Conservation (phyloP, 2,888 invertebrate genomes). For the Oithona nana region DNA sequence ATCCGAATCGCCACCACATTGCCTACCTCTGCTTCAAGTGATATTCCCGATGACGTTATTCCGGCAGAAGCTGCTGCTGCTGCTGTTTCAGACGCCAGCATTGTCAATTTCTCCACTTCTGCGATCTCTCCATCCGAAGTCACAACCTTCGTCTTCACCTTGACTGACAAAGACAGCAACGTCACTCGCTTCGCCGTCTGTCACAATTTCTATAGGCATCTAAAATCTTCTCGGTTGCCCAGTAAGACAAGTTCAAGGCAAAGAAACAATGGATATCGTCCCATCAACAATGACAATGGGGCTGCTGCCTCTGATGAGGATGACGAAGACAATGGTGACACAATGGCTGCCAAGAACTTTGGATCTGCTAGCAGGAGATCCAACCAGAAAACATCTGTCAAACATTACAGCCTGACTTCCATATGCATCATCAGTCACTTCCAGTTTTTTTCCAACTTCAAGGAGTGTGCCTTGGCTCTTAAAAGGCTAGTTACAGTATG, state of each 20-base stretch:
- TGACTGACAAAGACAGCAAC: conserved; percentile 96
- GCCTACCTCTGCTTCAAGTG: background rate
- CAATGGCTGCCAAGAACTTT: background rate
- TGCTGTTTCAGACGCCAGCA: background rate
- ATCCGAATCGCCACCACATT: conserved; percentile 56
- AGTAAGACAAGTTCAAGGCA: too few relatives aligned
- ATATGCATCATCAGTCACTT: conserved; percentile 95
- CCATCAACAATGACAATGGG: background rate
- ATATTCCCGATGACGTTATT: background rate
- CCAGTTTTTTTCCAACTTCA: conserved; percentile 95
- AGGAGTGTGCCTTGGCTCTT: conserved; percentile 87
- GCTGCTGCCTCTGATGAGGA: background rate
- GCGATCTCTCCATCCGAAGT: conserved; percentile 43
- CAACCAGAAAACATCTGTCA: conserved; percentile 28
- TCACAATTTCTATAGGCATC: conserved; percentile 92
- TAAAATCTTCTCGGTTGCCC: too few relatives aligned
- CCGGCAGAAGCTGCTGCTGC: background rate
- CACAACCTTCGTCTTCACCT: conserved; percentile 87
- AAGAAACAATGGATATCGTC: background rate
- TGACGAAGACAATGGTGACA: background rate
- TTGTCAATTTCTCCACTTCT: background rate
- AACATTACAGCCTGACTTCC: conserved; percentile 87
- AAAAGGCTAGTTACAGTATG: conserved; percentile 93
- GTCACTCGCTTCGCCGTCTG: conserved; percentile 89
- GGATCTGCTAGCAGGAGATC: background rate